Evolutionary conservation across 2,797 vertebrate genomes (phyloP).

Genomic region (Lepidocolaptes lacrymiger): DNA sequence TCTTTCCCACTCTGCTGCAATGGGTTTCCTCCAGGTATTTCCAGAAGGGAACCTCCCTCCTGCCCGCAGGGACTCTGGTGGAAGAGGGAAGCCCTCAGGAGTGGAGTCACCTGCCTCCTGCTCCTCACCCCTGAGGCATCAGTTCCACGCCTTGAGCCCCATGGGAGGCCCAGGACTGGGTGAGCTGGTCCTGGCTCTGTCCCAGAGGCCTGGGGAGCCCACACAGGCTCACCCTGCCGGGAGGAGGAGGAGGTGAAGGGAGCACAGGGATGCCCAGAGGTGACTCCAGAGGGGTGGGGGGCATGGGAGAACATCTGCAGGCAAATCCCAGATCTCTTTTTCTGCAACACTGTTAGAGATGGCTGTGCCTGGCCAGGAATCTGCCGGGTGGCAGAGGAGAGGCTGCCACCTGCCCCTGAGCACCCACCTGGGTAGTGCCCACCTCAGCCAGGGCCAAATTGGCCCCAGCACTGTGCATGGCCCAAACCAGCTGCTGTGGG

Average conservation of each 20-base stretch:
- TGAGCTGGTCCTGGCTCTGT: fast-evolving
- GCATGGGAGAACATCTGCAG: not conserved
- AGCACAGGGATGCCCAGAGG: fast-evolving
- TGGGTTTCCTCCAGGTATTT: fast-evolving
- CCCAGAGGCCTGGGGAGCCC: not conserved
- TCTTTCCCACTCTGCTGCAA: not conserved
- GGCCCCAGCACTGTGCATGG: fast-evolving
- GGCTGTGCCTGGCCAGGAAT: not conserved
- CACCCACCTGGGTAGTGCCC: not conserved
- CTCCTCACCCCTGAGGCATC: not conserved
- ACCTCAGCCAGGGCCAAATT: not conserved
- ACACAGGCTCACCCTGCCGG: fast-evolving
- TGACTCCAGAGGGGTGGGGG: not conserved
- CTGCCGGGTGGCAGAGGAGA: fast-evolving
- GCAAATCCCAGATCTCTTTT: not conserved
- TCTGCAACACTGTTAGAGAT: not conserved
- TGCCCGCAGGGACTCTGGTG: not conserved
- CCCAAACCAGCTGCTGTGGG: fast-evolving
- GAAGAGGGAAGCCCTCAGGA: not conserved
- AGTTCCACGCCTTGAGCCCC: fast-evolving
- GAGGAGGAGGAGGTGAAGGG: not conserved
- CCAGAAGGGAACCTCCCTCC: not conserved
- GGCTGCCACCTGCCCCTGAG: not conserved
- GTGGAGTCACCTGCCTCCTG: not conserved
- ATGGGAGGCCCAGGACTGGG: not conserved